A percentile compares a stretch with the other conserved stretches of the same genome.
Conservation (phyloP, 1,140 invertebrate species). For the Drosophila orosa region DNA sequence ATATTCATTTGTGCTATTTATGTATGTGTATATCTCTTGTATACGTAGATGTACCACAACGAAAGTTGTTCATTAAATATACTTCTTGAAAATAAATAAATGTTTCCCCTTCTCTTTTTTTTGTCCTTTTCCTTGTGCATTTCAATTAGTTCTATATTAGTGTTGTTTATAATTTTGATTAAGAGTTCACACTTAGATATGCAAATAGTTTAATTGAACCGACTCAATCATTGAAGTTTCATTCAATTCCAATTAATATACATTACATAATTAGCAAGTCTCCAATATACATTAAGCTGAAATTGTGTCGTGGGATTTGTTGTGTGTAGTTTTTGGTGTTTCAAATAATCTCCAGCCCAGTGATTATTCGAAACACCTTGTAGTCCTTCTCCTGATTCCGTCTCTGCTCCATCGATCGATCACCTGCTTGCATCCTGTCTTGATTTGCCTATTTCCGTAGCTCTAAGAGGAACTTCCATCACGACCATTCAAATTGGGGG, state of each 20-base stretch:
- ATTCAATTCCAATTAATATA: constrained; percentile 45
- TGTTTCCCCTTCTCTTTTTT: constrained; percentile 19
- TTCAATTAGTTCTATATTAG: constrained; percentile 22
- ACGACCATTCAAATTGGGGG: constrained; percentile 41
- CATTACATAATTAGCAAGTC: constrained; percentile 46
- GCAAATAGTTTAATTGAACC: constrained; percentile 62
- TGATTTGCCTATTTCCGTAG: constrained; percentile 57
- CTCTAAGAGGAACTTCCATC: constrained; percentile 72
- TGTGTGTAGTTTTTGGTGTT: constrained; percentile 45
- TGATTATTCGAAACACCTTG: constrained; percentile 71
- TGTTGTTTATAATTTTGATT: constrained; percentile 66
- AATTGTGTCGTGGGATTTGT: constrained; percentile 26
- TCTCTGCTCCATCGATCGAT: constrained; percentile 25
- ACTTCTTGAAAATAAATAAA: constrained; percentile 60
- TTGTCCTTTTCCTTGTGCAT: constrained; percentile 8
- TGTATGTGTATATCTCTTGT: constrained; percentile 40
- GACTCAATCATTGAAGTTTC: constrained; percentile 27
- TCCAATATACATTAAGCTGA: constrained; percentile 46
- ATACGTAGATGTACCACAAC: constrained; percentile 46
- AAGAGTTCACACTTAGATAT: constrained; percentile 69
- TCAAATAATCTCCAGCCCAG: constrained; percentile 79
- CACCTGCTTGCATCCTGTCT: background rate
- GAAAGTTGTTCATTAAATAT: constrained; percentile 31
- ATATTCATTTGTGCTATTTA: constrained; percentile 66
- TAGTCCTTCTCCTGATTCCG: constrained; percentile 16